Evolutionary conservation across 2,888 invertebrate species (phyloP).

Genomic region (Penaeus monodon): DNA sequence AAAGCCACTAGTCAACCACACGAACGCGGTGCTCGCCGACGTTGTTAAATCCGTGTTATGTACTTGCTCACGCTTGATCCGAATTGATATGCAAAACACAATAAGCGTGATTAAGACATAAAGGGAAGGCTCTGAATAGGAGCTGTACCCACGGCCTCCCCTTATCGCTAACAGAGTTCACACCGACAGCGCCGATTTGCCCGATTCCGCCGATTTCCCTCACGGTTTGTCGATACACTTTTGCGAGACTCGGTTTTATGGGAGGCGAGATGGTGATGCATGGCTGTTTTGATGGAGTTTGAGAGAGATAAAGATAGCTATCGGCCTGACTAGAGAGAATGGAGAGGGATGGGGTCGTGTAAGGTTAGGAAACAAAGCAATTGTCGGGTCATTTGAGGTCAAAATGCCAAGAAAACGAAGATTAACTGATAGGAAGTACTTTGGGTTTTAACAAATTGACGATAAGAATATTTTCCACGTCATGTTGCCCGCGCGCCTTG

Average conservation of each 20-base stretch:
- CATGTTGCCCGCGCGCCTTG: background rate
- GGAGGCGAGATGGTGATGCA: conserved; percentile 56
- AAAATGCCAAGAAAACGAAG: conserved; percentile 28
- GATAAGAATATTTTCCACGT: too few species aligned
- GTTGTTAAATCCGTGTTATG: conserved; percentile 43
- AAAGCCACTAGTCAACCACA: conserved; percentile 30
- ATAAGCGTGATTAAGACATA: conserved; percentile 60
- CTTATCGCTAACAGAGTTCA: conserved; percentile 54
- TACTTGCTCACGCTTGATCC: conserved; percentile 56
- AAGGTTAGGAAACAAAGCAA: conserved; percentile 53
- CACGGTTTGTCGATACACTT: conserved; percentile 56
- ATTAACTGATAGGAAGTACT: conserved; percentile 8
- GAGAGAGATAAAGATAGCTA: conserved; percentile 53
- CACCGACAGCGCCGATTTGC: conserved; percentile 53
- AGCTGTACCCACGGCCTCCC: conserved; percentile 31
- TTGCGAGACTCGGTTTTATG: conserved; percentile 48
- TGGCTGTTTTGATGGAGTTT: conserved; percentile 54
- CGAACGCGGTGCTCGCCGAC: conserved; percentile 37
- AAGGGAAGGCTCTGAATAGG: conserved; percentile 49
- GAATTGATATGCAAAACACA: conserved; percentile 56
- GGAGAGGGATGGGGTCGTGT: conserved; percentile 40
- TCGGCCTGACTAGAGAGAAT: conserved; percentile 31
- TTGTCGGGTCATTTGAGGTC: conserved; percentile 46
- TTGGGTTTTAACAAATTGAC: background rate
- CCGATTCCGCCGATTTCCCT: conserved; percentile 48